Percentiles rank a stretch among this genome's conserved stretches.
phyloP scores from a whole-genome alignment of 2,797 vertebrate species.

The Thaleichthys pacificus region DNA sequence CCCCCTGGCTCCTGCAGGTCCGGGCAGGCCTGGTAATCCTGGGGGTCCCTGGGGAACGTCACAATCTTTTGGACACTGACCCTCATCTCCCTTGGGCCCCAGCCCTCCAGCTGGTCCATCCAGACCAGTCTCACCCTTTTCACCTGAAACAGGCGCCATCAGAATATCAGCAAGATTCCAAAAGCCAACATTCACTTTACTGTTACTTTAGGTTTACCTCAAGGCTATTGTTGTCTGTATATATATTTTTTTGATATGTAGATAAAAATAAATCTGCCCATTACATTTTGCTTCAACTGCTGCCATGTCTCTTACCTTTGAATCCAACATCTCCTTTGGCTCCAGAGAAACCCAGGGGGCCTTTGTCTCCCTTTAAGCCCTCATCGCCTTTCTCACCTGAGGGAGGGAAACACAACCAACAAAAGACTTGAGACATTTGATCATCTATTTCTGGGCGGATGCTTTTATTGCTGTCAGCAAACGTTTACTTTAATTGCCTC shows the following conservation, averaged over 20 bases:
- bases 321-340: neutral
- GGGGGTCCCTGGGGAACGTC: slow-evolving; percentile 34
- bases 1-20: slow-evolving; percentile 56
- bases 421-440: neutral
- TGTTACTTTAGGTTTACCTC: neutral
- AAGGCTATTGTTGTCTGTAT: neutral
- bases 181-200: neutral
- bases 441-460: neutral
- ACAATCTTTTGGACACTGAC: slow-evolving; percentile 62
- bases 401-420: neutral
- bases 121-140: slow-evolving; percentile 63
- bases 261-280: neutral
- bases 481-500: neutral
- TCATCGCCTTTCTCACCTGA: slow-evolving; percentile 48
- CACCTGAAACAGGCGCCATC: slow-evolving; percentile 53
- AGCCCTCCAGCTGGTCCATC: slow-evolving; percentile 49
- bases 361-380: slow-evolving; percentile 53
- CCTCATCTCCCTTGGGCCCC: slow-evolving; percentile 62
- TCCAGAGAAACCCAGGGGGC: slow-evolving; percentile 3
- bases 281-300: neutral
- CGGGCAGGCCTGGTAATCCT: slow-evolving; percentile 57
- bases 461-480: neutral
- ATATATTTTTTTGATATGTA: neutral
- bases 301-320: neutral
- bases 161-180: neutral